A percentile compares a stretch with the other conserved stretches of the same genome.
Conservation (phyloP, 2,797 vertebrate genomes). For the Cheirogaleus major region DNA sequence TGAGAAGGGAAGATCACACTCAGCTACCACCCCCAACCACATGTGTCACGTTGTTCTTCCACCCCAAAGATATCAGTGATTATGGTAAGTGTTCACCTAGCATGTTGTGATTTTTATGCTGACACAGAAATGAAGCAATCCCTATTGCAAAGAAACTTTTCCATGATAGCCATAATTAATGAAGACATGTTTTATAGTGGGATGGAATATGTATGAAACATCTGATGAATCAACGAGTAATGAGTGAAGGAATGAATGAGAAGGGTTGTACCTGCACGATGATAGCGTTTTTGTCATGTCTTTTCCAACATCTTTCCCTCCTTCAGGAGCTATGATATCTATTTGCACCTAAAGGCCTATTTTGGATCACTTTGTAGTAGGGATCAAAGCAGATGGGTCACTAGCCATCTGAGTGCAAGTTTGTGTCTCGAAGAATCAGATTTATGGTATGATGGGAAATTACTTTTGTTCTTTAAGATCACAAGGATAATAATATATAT, state of each 20-base stretch:
- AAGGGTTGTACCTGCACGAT: neutral
- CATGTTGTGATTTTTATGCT: neutral
- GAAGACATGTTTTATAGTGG: neutral
- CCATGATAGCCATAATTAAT: neutral
- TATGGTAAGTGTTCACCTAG: neutral
- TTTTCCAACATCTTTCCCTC: neutral
- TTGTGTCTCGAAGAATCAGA: neutral
- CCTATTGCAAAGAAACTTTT: neutral
- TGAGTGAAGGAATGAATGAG: constrained; percentile 12
- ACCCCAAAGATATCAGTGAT: neutral
- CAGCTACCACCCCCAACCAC: neutral
- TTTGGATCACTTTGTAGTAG: neutral
- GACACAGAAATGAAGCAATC: neutral
- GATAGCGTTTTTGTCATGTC: neutral
- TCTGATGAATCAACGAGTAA: neutral
- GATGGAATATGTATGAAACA: neutral
- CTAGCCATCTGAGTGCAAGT: neutral
- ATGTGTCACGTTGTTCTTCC: neutral
- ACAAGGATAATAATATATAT: neutral
- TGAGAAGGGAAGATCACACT: neutral
- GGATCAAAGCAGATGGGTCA: neutral
- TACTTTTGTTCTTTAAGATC: constrained; percentile 33
- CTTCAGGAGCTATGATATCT: neutral
- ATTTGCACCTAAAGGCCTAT: neutral
- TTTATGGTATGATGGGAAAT: neutral